phyloP scores from a whole-genome alignment of 2,113 vertebrate species.

The Tachysurus vachellii region DNA sequence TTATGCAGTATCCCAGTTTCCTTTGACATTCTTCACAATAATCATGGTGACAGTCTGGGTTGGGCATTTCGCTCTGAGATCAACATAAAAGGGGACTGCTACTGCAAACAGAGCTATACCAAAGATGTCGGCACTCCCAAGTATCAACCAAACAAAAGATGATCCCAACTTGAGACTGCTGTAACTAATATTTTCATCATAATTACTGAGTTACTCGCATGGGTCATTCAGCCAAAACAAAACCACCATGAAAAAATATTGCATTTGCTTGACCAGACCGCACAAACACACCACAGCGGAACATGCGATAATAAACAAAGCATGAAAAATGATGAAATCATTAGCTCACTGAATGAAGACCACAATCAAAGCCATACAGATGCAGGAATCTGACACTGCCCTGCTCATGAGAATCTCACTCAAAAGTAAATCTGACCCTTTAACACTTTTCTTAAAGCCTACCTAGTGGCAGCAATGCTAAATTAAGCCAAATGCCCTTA shows the following conservation, averaged over 20 bases:
- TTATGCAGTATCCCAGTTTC: neutral
- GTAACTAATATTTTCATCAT: neutral
- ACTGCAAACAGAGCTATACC: neutral
- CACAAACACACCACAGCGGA: neutral
- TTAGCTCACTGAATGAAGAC: constrained; percentile 16
- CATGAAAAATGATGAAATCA: constrained; percentile 24
- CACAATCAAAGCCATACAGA: neutral
- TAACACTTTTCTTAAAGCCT: neutral
- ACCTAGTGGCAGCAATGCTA: neutral
- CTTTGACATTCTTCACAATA: neutral
- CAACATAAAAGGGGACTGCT: neutral
- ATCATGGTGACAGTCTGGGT: neutral
- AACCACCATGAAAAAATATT: constrained; percentile 49
- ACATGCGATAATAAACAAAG: neutral
- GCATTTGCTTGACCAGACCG: constrained; percentile 15
- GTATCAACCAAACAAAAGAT: neutral
- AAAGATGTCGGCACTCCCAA: neutral
- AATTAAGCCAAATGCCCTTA: neutral
- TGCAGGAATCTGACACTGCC: neutral
- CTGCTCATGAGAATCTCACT: neutral
- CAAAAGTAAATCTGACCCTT: neutral
- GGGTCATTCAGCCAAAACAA: constrained; percentile 38
- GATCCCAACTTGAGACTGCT: neutral
- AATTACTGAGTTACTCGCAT: neutral
- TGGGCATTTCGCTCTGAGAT: neutral